These are phyloP conservation scores for Ploceus nigricollis DNA, from an alignment of 2,113 vertebrate species.

Conservation along the genomic window DNA sequence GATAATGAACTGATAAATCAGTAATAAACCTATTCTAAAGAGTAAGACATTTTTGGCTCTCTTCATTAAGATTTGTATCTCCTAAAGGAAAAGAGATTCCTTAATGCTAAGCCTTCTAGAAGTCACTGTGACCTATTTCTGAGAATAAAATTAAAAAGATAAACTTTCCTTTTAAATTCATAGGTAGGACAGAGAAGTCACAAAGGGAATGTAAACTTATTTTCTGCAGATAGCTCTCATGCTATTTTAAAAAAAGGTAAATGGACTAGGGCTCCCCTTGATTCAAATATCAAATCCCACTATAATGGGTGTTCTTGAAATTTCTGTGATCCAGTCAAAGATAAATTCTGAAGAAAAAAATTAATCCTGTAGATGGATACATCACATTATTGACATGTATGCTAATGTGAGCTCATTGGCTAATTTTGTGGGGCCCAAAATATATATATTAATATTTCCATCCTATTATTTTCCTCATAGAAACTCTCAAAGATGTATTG, in stretches of 20 bases:
- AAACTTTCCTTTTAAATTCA: conserved; percentile 48
- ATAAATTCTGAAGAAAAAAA: background rate
- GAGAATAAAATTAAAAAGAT: conserved; percentile 52
- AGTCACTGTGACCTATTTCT: conserved; percentile 54
- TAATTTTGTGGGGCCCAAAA: background rate
- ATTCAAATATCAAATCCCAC: background rate
- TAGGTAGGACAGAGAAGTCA: conserved; percentile 30
- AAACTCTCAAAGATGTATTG: background rate
- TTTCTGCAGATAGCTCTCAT: background rate
- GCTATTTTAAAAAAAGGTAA: background rate
- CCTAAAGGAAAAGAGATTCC: conserved; percentile 67
- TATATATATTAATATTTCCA: background rate
- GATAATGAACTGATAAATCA: conserved; percentile 79
- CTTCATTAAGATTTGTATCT: conserved; percentile 75
- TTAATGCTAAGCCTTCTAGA: conserved; percentile 55
- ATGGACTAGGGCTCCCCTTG: background rate
- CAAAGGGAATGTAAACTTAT: conserved; percentile 21
- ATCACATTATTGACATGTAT: background rate
- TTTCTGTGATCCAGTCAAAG: background rate
- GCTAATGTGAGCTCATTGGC: background rate
- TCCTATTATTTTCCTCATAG: background rate
- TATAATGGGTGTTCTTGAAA: background rate
- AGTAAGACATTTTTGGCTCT: conserved; percentile 70
- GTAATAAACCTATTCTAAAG: conserved; percentile 71
- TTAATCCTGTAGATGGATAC: background rate